These are phyloP conservation scores for Nymphicus hollandicus DNA, from an alignment of 2,113 vertebrate species.

Conservation along the genomic window DNA sequence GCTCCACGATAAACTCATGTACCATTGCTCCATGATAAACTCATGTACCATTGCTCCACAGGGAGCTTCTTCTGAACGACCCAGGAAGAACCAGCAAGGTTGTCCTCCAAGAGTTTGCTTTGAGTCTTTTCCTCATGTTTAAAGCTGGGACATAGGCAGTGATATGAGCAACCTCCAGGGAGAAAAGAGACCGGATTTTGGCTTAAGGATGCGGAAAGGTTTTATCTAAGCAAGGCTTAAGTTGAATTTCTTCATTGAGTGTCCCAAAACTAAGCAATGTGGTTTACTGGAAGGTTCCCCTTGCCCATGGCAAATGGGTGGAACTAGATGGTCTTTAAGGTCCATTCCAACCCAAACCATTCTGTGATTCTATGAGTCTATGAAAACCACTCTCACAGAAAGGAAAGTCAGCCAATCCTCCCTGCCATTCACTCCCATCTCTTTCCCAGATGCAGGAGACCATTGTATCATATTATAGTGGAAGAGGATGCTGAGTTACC, in stretches of 20 bases:
- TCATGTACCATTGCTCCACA: not conserved
- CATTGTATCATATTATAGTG: no score
- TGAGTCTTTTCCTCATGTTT: not conserved
- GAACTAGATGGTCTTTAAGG: not conserved
- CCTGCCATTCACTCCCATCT: not conserved
- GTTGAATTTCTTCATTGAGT: not conserved
- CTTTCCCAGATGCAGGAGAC: not conserved
- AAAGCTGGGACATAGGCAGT: not conserved
- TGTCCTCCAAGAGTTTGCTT: not conserved
- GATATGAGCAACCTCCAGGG: not conserved
- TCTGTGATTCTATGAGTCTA: not conserved
- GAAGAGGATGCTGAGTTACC: not conserved
- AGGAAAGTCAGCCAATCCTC: not conserved
- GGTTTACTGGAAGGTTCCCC: fast-evolving
- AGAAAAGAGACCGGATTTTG: not conserved
- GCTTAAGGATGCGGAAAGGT: not conserved
- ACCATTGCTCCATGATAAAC: no score
- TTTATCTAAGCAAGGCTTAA: not conserved
- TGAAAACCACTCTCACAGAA: not conserved
- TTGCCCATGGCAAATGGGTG: not conserved
- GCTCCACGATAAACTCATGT: no score
- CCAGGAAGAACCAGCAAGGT: not conserved
- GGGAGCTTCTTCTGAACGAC: not conserved
- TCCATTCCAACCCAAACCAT: not conserved
- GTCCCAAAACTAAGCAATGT: not conserved